These are phyloP conservation scores for Eupithecia pulchellata DNA, from an alignment of 2,888 invertebrate species.

Conservation along the genomic window DNA sequence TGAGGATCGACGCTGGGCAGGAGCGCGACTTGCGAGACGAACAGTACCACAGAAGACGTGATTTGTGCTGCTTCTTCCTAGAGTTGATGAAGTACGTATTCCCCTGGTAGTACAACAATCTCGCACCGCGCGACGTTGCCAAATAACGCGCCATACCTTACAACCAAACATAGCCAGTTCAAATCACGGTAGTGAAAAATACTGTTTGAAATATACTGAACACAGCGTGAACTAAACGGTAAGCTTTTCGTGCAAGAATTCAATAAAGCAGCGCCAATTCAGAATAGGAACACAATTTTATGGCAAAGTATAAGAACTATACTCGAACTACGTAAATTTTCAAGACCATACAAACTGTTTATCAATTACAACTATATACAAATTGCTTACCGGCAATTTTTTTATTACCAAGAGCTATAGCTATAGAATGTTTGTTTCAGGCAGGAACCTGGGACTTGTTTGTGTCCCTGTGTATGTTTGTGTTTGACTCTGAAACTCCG, in stretches of 20 bases:
- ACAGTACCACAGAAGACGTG: slow-evolving; percentile 68
- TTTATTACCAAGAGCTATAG: neutral
- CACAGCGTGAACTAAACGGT: slow-evolving; percentile 24
- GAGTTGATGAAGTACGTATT: slow-evolving; percentile 71
- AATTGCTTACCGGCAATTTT: neutral
- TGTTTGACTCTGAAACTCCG: neutral
- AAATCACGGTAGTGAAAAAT: slow-evolving; percentile 13
- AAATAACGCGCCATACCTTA: slow-evolving; percentile 59
- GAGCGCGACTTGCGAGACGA: slow-evolving; percentile 67
- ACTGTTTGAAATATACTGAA: neutral
- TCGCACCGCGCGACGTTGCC: slow-evolving; percentile 62
- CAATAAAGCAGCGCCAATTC: slow-evolving; percentile 27
- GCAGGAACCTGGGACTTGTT: slow-evolving; percentile 1
- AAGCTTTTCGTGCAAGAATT: slow-evolving; percentile 25
- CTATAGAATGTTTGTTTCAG: neutral
- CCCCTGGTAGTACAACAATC: slow-evolving; percentile 66
- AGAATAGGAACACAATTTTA: slow-evolving; percentile 25
- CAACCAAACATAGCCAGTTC: slow-evolving; percentile 39
- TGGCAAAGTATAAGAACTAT: neutral
- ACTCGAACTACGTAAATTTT: neutral
- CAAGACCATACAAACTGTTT: neutral
- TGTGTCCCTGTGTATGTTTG: too few relatives aligned
- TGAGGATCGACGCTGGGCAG: slow-evolving; percentile 67
- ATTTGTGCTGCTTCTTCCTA: slow-evolving; percentile 57
- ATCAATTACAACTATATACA: neutral